Conservation (phyloP, 92 coral and sea anemone species). For the Bergia puertoricense region DNA sequence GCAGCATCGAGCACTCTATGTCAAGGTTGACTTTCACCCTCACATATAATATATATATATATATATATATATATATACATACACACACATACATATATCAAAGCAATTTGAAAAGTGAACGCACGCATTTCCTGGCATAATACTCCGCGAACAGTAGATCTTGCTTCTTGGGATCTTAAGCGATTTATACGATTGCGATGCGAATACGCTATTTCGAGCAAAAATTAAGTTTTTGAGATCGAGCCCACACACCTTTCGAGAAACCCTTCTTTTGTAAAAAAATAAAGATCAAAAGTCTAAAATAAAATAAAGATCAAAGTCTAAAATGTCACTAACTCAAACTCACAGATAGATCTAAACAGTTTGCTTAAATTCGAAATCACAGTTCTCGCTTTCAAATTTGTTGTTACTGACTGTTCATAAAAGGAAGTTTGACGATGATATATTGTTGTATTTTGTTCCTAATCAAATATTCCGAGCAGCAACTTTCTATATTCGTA, state of each 20-base stretch:
- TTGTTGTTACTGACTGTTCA: background rate
- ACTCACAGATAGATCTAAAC: background rate
- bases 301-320: too few relatives aligned
- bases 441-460: background rate
- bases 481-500: background rate
- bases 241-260: too few relatives aligned
- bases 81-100: background rate
- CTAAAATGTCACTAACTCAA: background rate
- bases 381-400: background rate
- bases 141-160: background rate
- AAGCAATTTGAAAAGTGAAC: background rate
- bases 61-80: too few relatives aligned
- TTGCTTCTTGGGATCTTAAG: background rate
- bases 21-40: too few relatives aligned
- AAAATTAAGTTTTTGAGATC: too few relatives aligned
- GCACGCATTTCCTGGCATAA: background rate
- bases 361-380: background rate
- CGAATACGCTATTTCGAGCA: background rate
- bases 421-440: background rate
- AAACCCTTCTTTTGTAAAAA: too few relatives aligned
- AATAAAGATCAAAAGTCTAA: too few relatives aligned
- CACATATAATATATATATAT: too few relatives aligned
- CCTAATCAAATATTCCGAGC: slow-evolving; percentile 6
- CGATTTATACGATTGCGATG: background rate
- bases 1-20: too few relatives aligned